Base-by-base conservation (phyloP, 2,888 invertebrate genomes). In the Metopia argyrocephala region DNA sequence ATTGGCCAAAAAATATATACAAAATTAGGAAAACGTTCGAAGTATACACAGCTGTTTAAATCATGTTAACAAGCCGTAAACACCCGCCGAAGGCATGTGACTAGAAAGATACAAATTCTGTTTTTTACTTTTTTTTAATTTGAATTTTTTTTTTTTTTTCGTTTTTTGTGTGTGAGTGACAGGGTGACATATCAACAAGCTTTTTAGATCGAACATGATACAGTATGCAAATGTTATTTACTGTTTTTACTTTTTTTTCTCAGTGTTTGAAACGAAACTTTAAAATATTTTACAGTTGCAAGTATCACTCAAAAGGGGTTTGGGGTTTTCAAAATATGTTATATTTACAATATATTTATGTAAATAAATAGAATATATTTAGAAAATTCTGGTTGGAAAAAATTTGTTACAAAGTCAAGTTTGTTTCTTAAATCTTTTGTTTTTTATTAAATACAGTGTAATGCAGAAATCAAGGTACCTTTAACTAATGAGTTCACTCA, bases 61-160 rank as follows among this genome's bases (percentile, higher is more conserved):
- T 78, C 81, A 78, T 81, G 81, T 81, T 81, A 81, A 81, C 81
- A 81, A 81, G 78, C 81, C 81, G 69, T 78, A 81, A 81, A 81
- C 81, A 81, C 81, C 81, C 81, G 81, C 81, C 78, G 74, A 70
- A 81, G 81, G 78, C 81, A 78, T 78, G 46, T 78, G 80, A 76
- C 76, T 59, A 57, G 46, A 59, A 50, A 64, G 12, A 50, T 38
- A 70, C 59, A 61, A 6, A 61, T 79, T 74, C 38, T 46, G 9
- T 48, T 62, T 38, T 31, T 5, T 18, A 38, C 18, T 20, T 38
- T 57, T 68, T 61, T 20, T 2, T 38, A 20, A 1, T 6, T 38
- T 12, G 38, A 15, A 27, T 15, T 5, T 31, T 25, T n/a, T 57
- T 18, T 57, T 52, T 12, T 57, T 65, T n/a, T 48, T 46, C 25